These are phyloP conservation scores for Nowickia ferox DNA, from an alignment of 2,888 invertebrate genomes.

Conservation along the genomic window DNA sequence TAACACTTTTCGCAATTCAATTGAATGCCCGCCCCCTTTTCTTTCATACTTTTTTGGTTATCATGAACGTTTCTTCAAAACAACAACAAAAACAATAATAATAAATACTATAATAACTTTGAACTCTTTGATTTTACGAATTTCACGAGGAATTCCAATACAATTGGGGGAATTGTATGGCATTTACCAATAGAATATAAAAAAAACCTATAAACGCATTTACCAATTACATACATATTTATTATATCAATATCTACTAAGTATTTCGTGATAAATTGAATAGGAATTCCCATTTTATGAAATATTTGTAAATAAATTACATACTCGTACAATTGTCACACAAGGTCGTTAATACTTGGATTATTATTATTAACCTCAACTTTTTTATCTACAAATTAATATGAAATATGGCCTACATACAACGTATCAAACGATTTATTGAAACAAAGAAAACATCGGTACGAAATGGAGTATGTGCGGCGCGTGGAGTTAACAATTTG, in stretches of 20 bases:
- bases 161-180: no score
- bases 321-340: neutral
- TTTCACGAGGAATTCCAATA: no score
- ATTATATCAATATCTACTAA: neutral
- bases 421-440: neutral
- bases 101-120: no score
- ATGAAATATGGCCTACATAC: conserved; percentile 31
- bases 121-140: no score
- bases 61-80: no score
- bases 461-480: neutral
- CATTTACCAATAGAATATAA: neutral
- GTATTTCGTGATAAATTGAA: neutral
- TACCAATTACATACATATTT: neutral
- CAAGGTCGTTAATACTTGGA: conserved; percentile 12
- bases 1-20: no score
- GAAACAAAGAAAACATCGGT: neutral
- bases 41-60: no score
- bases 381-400: conserved; percentile 17
- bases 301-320: conserved; percentile 18
- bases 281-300: neutral
- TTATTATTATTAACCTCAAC: conserved; percentile 1
- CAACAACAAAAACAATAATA: no score
- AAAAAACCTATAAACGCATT: neutral
- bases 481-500: neutral
- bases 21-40: no score